Evolutionary conservation across 2,113 vertebrate species (phyloP).

Genomic region (Larimichthys crocea): DNA sequence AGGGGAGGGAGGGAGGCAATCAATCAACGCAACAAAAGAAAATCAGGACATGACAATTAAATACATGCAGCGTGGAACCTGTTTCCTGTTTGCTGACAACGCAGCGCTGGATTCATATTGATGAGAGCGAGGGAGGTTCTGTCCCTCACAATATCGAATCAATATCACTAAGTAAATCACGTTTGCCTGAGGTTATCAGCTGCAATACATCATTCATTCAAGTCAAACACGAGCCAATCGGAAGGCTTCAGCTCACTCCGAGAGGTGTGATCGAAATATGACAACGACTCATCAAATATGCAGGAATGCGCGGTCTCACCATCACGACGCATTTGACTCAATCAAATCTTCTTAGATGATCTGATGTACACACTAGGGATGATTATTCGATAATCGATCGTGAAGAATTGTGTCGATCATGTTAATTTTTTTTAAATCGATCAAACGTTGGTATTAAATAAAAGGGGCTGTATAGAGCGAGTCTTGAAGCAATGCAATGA

Average conservation of each 20-base stretch:
- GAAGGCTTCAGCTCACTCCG: neutral
- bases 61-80: neutral
- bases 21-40: constrained; percentile 4
- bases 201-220: constrained; percentile 27
- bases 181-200: constrained; percentile 32
- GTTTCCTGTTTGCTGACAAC: neutral
- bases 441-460: too few species aligned
- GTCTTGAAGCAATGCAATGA: too few species aligned
- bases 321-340: neutral
- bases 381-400: too few species aligned
- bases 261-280: constrained; percentile 5
- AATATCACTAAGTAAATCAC: constrained; percentile 29
- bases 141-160: constrained; percentile 39
- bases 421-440: too few species aligned
- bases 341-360: neutral
- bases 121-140: constrained; percentile 8
- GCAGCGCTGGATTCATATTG: neutral
- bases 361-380: too few species aligned
- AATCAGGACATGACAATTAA: constrained; percentile 13
- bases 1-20: neutral
- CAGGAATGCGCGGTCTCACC: neutral
- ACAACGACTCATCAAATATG: constrained; percentile 25
- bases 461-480: too few species aligned
- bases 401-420: too few species aligned
- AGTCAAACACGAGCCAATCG: constrained; percentile 9